A percentile compares a stretch with the other conserved stretches of the same genome.
phyloP scores from a whole-genome alignment of 2,888 invertebrate species.

The Punctoribates punctum region DNA sequence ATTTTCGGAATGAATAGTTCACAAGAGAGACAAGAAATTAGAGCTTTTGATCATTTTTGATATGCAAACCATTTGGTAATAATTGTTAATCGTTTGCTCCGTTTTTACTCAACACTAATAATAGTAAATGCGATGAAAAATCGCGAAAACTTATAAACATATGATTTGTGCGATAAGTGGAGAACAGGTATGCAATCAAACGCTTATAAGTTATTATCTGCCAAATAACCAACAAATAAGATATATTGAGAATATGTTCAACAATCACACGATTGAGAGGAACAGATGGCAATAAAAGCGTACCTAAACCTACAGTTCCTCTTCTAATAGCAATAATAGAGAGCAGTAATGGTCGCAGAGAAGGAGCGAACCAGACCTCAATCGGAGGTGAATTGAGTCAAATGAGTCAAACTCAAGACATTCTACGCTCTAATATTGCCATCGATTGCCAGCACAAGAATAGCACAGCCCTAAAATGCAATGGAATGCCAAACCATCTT shows the following conservation, averaged over 20 bases:
- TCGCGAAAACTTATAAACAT: too few relatives aligned
- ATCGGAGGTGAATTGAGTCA: slow-evolving; percentile 1
- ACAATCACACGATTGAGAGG: not conserved
- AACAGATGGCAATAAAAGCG: slow-evolving; percentile 24
- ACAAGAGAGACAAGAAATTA: slow-evolving; percentile 12
- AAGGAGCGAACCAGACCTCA: not conserved
- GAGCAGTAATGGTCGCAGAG: not conserved
- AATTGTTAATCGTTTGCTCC: too few relatives aligned
- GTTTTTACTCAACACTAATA: too few relatives aligned
- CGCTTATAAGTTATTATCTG: not conserved
- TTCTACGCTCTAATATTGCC: not conserved
- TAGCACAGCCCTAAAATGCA: not conserved
- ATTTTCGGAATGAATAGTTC: slow-evolving; percentile 21
- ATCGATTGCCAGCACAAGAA: not conserved
- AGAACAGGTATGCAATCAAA: not conserved
- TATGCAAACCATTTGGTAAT: not conserved
- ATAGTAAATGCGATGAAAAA: too few relatives aligned
- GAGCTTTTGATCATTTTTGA: not conserved
- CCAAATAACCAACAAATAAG: slow-evolving; percentile 1
- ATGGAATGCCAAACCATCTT: not conserved
- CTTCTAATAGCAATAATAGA: slow-evolving; percentile 8
- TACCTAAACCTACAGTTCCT: not conserved
- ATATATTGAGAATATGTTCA: not conserved
- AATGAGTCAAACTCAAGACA: too few relatives aligned
- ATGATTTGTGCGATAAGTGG: not conserved